phyloP scores from a whole-genome alignment of 2,113 vertebrate species.

The Proteles cristata region DNA sequence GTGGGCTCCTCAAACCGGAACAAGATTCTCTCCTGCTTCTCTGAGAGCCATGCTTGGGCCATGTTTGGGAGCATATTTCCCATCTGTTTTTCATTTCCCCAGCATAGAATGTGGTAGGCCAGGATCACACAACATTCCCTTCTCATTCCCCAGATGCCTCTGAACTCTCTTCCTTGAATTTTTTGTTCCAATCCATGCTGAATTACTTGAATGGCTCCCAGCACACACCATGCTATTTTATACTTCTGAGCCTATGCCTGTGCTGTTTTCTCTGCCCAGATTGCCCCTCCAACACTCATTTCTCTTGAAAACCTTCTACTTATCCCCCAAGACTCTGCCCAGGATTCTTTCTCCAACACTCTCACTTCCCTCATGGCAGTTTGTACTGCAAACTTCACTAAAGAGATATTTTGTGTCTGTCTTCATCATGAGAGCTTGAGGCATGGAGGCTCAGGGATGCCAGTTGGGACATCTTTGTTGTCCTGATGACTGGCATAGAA shows the following conservation, averaged over 20 bases:
- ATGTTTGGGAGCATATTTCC: slow-evolving; percentile 19
- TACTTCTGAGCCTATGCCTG: not conserved
- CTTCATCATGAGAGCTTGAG: not conserved
- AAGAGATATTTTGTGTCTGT: not conserved
- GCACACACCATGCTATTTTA: not conserved
- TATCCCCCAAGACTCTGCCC: not conserved
- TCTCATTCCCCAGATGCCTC: slow-evolving; percentile 56
- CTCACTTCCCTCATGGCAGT: not conserved
- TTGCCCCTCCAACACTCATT: not conserved
- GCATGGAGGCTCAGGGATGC: not conserved
- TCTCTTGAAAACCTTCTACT: not conserved
- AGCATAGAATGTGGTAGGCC: slow-evolving; percentile 59
- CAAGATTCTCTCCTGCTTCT: not conserved
- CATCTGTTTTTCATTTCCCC: slow-evolving; percentile 64
- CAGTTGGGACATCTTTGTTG: not conserved
- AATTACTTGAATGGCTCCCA: slow-evolving; percentile 50
- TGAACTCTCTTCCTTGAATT: slow-evolving; percentile 48
- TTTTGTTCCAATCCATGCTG: slow-evolving; percentile 25
- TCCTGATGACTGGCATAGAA: not conserved
- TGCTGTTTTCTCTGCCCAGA: not conserved
- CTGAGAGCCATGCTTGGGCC: not conserved
- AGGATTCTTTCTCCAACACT: not conserved
- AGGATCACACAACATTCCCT: slow-evolving; percentile 60
- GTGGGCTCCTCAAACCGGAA: not conserved
- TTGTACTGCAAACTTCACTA: not conserved